phyloP scores from a whole-genome alignment of 2,888 invertebrate genomes.

The Lasioglossum figueresi region DNA sequence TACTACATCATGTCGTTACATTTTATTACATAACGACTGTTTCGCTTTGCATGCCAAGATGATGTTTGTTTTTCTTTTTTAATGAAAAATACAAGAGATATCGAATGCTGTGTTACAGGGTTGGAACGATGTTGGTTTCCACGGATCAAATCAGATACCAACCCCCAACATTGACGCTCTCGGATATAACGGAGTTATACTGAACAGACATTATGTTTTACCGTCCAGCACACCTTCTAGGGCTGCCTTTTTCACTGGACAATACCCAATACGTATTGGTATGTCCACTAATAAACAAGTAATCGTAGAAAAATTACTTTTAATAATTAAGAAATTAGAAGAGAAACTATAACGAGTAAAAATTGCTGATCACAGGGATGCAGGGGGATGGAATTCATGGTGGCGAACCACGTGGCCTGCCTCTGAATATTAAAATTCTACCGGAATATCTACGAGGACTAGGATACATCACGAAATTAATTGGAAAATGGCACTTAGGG shows the following conservation, averaged over 20 bases:
- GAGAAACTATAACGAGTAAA: not conserved
- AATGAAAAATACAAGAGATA: not conserved
- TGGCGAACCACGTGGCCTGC: slow-evolving; percentile 85
- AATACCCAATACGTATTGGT: slow-evolving; percentile 91
- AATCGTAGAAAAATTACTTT: too few species aligned
- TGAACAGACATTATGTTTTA: slow-evolving; percentile 94
- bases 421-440: slow-evolving; percentile 84
- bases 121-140: slow-evolving; percentile 96
- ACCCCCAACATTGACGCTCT: slow-evolving; percentile 96
- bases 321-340: not conserved
- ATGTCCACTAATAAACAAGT: slow-evolving; percentile 30
- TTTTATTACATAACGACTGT: slow-evolving; percentile 80
- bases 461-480: slow-evolving; percentile 85
- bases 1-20: slow-evolving; percentile 43
- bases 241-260: slow-evolving; percentile 92
- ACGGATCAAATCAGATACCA: slow-evolving; percentile 93
- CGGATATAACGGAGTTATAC: slow-evolving; percentile 92
- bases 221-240: slow-evolving; percentile 95
- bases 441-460: slow-evolving; percentile 85
- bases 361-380: slow-evolving; percentile 82
- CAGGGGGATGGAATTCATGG: slow-evolving; percentile 85
- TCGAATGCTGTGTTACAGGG: slow-evolving; percentile 85
- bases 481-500: slow-evolving; percentile 87
- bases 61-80: not conserved
- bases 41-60: not conserved